Evolutionary conservation across 1,140 invertebrate genomes (phyloP), one percentile per base, ranked within the genome.

Genomic region (Heterodera schachtii): DNA sequence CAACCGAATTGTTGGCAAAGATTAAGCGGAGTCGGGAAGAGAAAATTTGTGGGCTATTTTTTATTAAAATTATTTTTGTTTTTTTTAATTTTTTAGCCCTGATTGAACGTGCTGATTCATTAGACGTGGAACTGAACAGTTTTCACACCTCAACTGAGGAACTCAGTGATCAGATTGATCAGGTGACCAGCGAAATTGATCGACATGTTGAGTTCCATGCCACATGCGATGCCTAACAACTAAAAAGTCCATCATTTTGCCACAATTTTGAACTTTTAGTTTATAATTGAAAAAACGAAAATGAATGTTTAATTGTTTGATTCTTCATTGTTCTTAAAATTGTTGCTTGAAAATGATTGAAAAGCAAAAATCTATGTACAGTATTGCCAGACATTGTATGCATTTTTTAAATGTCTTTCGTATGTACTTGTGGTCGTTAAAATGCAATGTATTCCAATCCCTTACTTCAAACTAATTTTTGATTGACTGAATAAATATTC

Each of bases 1-100:
- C 86, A n/a, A 87, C 86, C 2, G 84, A 87, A 21, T 77, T 87
- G 43, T 75, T 87, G 47, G 67, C 79, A 43, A 88, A 87, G 73
- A 86, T 87, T 47, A 84, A 86, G 43, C 41, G 73, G 9, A 78
- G 82, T 46, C 75, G 82, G 64, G 79, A 78, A 19, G 84, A 85
- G 49, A 82, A 84, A 73, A 77, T 86, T 75, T 81, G 84, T 87
- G 69, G 70, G 84, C 47, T 7, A 46, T 19, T 46, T 46, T 73
- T 73, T 73, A 19, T 73, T 73, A 46, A 43, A 7, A 46, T 78
- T 84, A n/a, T 44, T 47, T 41, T 84, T 19, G 8, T 46, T 16
- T 16, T 31, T 31, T 21, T 49, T 7, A 44, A 80, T 19, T 41
- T 83, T 87, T 84, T 66, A 86, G 85, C 78, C n/a, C 60, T 86